phyloP scores from a whole-genome alignment of 2,888 invertebrate genomes.

The Arge pagana region DNA sequence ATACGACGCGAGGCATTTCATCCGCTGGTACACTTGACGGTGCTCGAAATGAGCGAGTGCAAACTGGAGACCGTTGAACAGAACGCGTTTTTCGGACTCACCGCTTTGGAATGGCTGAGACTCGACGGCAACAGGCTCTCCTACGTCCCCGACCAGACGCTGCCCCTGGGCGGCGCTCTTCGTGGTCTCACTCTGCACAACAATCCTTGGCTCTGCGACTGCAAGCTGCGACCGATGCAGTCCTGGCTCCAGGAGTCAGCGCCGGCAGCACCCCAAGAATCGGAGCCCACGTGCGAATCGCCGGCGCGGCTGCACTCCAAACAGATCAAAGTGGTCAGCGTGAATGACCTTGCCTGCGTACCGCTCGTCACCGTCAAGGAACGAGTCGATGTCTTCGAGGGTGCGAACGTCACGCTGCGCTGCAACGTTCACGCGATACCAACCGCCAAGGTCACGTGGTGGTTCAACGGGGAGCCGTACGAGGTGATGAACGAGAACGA shows the following conservation, averaged over 20 bases:
- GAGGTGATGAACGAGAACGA: slow-evolving; percentile 72
- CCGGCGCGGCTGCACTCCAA: slow-evolving; percentile 71
- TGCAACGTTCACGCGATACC: slow-evolving; percentile 83
- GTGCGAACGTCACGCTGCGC: slow-evolving; percentile 79
- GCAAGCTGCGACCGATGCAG: slow-evolving; percentile 76
- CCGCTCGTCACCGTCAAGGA: slow-evolving; percentile 78
- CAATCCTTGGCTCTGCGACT: slow-evolving; percentile 90
- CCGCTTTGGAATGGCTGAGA: slow-evolving; percentile 82
- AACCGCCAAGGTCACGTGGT: slow-evolving; percentile 81
- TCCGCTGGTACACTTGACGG: slow-evolving; percentile 75
- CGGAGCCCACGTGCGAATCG: slow-evolving; percentile 77
- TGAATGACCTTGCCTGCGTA: slow-evolving; percentile 78
- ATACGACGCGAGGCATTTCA: slow-evolving; percentile 75
- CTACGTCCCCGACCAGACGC: slow-evolving; percentile 59
- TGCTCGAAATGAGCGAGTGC: slow-evolving; percentile 81
- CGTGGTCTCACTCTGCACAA: slow-evolving; percentile 81
- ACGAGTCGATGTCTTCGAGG: slow-evolving; percentile 77
- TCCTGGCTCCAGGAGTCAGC: slow-evolving; percentile 71
- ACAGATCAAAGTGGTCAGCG: slow-evolving; percentile 69
- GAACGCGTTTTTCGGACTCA: slow-evolving; percentile 80
- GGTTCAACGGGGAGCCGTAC: slow-evolving; percentile 73
- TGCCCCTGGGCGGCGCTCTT: slow-evolving; percentile 71
- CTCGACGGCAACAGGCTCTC: slow-evolving; percentile 81
- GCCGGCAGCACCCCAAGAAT: slow-evolving; percentile 76
- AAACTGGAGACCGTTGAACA: slow-evolving; percentile 77